Conservation (phyloP, 2,113 vertebrate species). For the Pachyramphus minor region DNA sequence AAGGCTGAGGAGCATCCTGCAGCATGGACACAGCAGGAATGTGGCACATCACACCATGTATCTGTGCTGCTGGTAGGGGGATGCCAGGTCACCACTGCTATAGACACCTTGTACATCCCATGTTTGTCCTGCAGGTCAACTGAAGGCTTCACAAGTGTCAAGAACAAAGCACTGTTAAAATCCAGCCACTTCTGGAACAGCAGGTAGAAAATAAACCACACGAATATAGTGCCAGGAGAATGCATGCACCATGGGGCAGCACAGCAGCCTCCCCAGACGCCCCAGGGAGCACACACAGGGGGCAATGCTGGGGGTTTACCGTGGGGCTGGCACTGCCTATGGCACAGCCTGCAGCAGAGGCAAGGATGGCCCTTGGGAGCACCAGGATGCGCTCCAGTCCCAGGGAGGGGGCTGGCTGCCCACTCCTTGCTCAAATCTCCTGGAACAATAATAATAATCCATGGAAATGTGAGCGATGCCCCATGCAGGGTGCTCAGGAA, state of each 20-base stretch:
- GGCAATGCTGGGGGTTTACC: background rate
- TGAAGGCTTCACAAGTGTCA: background rate
- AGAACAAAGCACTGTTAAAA: background rate
- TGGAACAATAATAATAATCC: background rate
- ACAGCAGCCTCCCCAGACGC: background rate
- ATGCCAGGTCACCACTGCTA: background rate
- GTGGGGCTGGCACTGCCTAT: background rate
- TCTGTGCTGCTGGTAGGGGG: background rate
- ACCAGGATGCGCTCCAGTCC: background rate
- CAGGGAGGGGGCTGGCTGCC: background rate
- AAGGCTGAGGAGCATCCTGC: background rate
- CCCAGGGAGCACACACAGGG: fast-evolving
- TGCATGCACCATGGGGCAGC: background rate
- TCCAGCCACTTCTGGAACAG: background rate
- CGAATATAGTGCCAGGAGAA: background rate
- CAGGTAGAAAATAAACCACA: background rate
- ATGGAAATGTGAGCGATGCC: fast-evolving
- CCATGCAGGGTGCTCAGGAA: fast-evolving
- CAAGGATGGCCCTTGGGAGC: background rate
- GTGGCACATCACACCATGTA: fast-evolving
- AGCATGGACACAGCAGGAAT: background rate
- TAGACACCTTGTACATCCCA: background rate
- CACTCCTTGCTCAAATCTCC: fast-evolving
- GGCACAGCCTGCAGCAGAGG: background rate
- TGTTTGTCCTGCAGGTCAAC: background rate